Evolutionary conservation across 2,888 invertebrate species (phyloP).

Genomic region (Microchrysa polita): DNA sequence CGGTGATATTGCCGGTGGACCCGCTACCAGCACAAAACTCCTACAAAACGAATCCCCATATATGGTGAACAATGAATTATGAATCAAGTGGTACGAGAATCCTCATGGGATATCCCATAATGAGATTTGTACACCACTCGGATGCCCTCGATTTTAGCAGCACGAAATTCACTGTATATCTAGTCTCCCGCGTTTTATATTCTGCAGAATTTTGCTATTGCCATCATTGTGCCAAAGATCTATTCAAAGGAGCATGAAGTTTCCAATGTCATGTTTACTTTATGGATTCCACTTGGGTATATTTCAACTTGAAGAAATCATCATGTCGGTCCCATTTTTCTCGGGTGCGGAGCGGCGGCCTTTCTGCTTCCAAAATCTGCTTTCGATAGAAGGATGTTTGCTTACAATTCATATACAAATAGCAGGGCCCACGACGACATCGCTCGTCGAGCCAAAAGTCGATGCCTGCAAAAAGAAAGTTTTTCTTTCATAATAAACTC

Average conservation of each 20-base stretch:
- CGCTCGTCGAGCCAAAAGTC: constrained; percentile 9
- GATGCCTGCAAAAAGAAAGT: constrained; percentile 26
- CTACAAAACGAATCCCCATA: not conserved
- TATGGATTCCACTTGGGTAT: constrained; percentile 38
- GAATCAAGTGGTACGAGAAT: constrained; percentile 11
- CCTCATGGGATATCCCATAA: constrained; percentile 36
- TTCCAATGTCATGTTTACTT: constrained; percentile 42
- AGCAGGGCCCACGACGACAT: not conserved
- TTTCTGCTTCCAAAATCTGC: not conserved
- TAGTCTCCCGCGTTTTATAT: not conserved
- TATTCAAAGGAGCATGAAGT: constrained; percentile 21
- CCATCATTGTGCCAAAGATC: not conserved
- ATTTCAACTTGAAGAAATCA: constrained; percentile 33
- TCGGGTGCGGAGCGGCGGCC: constrained; percentile 11
- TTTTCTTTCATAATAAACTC: constrained; percentile 43
- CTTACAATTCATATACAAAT: not conserved
- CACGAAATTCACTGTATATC: not conserved
- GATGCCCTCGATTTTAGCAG: constrained; percentile 6
- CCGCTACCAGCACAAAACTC: not conserved
- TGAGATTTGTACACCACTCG: constrained; percentile 41
- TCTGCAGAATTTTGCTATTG: not conserved
- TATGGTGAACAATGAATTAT: constrained; percentile 28
- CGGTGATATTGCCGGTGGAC: too few relatives aligned
- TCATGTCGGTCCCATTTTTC: constrained; percentile 35
- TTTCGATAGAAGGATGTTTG: not conserved